Conservation (phyloP, 2,888 invertebrate genomes). For the Campoplex capitator region DNA sequence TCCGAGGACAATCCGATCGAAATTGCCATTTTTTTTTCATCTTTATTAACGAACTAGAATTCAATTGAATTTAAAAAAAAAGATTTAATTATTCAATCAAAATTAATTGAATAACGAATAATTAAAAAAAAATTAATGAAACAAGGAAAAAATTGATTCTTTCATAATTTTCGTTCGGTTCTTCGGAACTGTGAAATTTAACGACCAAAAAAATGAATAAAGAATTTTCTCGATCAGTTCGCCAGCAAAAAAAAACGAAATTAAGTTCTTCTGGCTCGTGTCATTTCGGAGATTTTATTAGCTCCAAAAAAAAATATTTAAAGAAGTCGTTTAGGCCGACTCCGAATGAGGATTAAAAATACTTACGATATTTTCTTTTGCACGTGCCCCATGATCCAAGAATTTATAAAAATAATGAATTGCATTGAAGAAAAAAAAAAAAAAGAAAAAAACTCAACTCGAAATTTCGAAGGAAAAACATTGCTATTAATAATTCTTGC, state of each 20-base stretch:
- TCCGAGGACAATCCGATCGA: background rate
- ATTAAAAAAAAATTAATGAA: no score
- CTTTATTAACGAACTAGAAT: background rate
- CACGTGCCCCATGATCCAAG: background rate
- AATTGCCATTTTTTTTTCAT: background rate
- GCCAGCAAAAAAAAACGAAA: background rate
- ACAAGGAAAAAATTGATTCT: background rate
- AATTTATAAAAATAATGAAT: background rate
- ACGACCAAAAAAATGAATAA: background rate
- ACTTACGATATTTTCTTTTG: background rate
- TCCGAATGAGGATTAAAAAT: background rate
- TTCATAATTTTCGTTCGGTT: background rate
- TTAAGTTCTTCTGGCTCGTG: background rate
- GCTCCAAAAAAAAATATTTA: background rate
- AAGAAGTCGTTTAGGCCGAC: background rate
- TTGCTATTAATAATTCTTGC: slow-evolving; percentile 1
- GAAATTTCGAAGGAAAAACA: background rate
- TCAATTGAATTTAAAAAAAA: background rate
- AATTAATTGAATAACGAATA: no score
- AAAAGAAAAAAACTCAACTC: background rate
- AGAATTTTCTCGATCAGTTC: background rate
- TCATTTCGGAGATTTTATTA: background rate
- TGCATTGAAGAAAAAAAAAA: background rate
- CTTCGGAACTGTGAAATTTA: background rate
- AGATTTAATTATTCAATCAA: background rate